Conservation (phyloP, 2,797 vertebrate genomes). For the Thalassophryne amazonica region DNA sequence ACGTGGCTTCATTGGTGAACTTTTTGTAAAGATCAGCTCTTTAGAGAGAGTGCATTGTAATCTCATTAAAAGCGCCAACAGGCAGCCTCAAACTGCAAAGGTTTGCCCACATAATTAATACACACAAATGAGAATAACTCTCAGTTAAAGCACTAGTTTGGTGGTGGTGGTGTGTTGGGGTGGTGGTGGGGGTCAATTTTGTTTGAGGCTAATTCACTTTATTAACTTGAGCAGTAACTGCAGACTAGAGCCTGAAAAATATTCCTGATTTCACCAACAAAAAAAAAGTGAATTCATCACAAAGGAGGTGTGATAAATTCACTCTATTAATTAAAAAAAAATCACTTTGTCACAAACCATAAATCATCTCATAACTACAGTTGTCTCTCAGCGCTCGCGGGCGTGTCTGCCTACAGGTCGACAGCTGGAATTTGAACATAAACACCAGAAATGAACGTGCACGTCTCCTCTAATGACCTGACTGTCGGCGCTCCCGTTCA, state of each 20-base stretch:
- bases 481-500: neutral
- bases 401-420: conserved; percentile 1
- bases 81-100: conserved; percentile 9
- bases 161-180: too few relatives aligned
- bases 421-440: neutral
- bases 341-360: conserved; percentile 22
- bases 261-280: conserved; percentile 34
- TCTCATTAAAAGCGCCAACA: conserved; percentile 37
- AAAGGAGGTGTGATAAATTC: conserved; percentile 4
- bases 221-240: conserved; percentile 18
- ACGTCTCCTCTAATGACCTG: neutral
- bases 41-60: conserved; percentile 2
- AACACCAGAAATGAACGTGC: neutral
- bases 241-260: conserved; percentile 23
- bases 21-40: conserved; percentile 52
- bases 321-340: conserved; percentile 13
- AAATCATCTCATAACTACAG: conserved; percentile 3
- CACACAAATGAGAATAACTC: conserved; percentile 16
- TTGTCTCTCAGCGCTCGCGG: neutral
- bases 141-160: conserved; percentile 6
- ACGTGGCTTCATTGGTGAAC: conserved; percentile 20
- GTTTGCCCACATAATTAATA: conserved; percentile 16
- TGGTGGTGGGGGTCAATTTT: too few relatives aligned
- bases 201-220: conserved; percentile 11
- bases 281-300: conserved; percentile 30